Evolutionary conservation across 2,797 vertebrate species (phyloP).

Genomic region (Clamator glandarius): DNA sequence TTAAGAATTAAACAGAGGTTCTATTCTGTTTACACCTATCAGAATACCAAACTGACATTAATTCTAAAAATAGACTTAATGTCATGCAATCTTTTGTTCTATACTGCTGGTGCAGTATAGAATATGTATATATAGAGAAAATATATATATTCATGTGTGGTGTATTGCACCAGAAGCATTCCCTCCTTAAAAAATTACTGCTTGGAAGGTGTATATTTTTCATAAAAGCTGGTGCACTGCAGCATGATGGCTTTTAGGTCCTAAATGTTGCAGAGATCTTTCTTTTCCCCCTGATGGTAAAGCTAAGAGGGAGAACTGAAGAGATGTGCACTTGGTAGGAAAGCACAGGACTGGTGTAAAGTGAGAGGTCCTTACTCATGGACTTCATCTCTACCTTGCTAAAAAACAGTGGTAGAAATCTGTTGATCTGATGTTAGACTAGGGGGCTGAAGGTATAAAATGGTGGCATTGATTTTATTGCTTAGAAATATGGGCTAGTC

Average conservation of each 20-base stretch:
- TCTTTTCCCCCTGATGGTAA: background rate
- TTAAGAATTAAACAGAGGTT: background rate
- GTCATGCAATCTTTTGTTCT: background rate
- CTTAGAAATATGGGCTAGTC: background rate
- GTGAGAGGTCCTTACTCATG: background rate
- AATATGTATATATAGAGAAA: too few relatives aligned
- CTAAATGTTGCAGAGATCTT: background rate
- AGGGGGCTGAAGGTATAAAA: background rate
- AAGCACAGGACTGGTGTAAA: background rate
- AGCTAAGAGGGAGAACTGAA: background rate
- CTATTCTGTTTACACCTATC: background rate
- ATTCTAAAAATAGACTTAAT: background rate
- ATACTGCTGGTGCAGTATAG: too few relatives aligned
- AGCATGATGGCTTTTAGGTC: background rate
- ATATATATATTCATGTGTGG: background rate
- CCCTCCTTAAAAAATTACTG: background rate
- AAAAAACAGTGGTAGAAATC: background rate
- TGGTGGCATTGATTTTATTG: slow-evolving; percentile 1
- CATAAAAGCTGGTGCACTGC: background rate
- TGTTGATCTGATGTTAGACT: background rate
- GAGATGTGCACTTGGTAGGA: background rate
- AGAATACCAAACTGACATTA: background rate
- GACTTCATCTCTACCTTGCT: background rate
- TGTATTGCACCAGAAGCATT: background rate
- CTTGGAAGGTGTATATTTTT: background rate